A percentile compares a stretch with the other conserved stretches of the same genome.
phyloP scores from a whole-genome alignment of 2,113 vertebrate genomes.

The Harpagus bidentatus region DNA sequence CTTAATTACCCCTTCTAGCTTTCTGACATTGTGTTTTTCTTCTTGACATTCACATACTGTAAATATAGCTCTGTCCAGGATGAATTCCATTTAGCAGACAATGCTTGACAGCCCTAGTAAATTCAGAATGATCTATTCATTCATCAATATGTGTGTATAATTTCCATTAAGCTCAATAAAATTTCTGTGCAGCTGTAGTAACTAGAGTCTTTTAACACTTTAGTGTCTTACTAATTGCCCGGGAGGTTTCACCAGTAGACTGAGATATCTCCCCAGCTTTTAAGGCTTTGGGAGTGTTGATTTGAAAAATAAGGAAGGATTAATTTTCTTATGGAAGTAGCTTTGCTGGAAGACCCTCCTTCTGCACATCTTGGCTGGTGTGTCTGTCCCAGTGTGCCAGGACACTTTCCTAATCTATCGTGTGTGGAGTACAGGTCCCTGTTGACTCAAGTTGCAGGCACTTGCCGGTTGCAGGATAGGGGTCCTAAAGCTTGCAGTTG shows the following conservation, averaged over 20 bases:
- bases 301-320: not conserved
- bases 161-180: constrained; percentile 39
- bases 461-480: not conserved
- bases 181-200: not conserved
- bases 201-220: not conserved
- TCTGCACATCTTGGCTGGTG: not conserved
- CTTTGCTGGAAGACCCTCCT: not conserved
- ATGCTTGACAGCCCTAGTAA: constrained; percentile 26
- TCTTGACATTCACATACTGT: constrained; percentile 5
- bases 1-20: not conserved
- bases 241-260: not conserved
- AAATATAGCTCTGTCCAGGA: constrained; percentile 8
- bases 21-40: constrained; percentile 35
- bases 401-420: not conserved
- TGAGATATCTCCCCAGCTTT: not conserved
- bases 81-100: constrained; percentile 18
- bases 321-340: not conserved
- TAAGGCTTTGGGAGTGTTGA: not conserved
- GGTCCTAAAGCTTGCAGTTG: not conserved
- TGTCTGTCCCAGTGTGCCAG: not conserved
- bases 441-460: not conserved
- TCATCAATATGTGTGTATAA: constrained; percentile 33
- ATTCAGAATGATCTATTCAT: constrained; percentile 46
- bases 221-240: not conserved
- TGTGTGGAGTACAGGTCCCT: rapidly evolving